Evolutionary conservation across 1,140 invertebrate genomes (phyloP).

Genomic region (Formica selysi): DNA sequence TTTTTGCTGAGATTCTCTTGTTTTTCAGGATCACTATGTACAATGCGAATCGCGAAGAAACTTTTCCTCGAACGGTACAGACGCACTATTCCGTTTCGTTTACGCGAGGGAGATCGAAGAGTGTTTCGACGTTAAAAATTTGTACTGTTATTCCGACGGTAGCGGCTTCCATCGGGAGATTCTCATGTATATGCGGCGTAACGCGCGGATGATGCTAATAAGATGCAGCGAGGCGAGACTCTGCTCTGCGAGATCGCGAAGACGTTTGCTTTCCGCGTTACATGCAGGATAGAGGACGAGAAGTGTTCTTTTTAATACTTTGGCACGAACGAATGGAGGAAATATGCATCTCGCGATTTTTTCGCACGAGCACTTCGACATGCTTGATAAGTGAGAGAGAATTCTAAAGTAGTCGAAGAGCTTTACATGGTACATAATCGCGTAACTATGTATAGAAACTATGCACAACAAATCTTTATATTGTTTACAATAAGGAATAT

Average conservation of each 20-base stretch:
- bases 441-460: neutral
- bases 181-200: conserved; percentile 43
- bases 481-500: neutral
- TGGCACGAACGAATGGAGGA: neutral
- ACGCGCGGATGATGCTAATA: conserved; percentile 57
- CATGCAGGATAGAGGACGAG: conserved; percentile 21
- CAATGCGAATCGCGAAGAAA: neutral
- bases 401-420: neutral
- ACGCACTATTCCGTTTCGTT: conserved; percentile 12
- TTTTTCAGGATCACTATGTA: neutral
- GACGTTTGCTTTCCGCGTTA: conserved; percentile 44
- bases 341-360: conserved; percentile 15
- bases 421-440: neutral
- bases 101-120: conserved; percentile 19
- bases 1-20: neutral
- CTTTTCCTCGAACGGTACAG: neutral
- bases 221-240: conserved; percentile 59
- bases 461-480: neutral
- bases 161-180: conserved; percentile 35
- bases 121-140: conserved; percentile 36
- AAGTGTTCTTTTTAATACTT: conserved; percentile 14
- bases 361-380: conserved; percentile 6
- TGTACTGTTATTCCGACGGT: conserved; percentile 50
- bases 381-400: conserved; percentile 10
- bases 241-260: conserved; percentile 43